Evolutionary conservation across 2,113 vertebrate genomes (phyloP).

Genomic region (Seriola quinqueradiata): DNA sequence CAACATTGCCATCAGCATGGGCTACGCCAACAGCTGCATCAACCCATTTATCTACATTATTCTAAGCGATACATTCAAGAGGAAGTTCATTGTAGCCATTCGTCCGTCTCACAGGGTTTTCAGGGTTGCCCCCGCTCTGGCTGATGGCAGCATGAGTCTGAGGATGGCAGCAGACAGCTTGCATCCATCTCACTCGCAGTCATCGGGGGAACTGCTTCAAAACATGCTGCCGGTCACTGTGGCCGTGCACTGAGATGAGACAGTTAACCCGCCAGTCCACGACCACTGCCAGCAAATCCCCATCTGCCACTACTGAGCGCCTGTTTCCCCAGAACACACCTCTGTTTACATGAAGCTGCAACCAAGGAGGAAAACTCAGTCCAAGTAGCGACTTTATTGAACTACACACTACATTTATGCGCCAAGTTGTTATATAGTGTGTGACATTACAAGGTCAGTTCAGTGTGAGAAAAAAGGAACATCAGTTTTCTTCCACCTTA

Average conservation of each 20-base stretch:
- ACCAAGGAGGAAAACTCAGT: neutral
- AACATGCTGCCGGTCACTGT: constrained; percentile 66
- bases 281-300: constrained; percentile 1
- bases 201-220: constrained; percentile 46
- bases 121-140: constrained; percentile 43
- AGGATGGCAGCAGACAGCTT: constrained; percentile 35
- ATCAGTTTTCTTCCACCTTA: too few species aligned
- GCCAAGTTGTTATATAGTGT: neutral
- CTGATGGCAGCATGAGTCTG: constrained; percentile 49
- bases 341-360: neutral
- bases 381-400: neutral
- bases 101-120: constrained; percentile 60
- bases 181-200: constrained; percentile 29
- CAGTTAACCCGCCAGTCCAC: neutral
- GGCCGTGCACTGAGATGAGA: constrained; percentile 41
- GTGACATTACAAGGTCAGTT: neutral
- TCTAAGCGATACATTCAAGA: constrained; percentile 77
- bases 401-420: too few species aligned
- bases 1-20: constrained; percentile 79
- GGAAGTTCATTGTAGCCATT: constrained; percentile 66
- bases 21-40: constrained; percentile 81
- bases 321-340: constrained; percentile 6
- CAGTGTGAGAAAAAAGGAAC: too few species aligned
- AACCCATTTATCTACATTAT: constrained; percentile 81
- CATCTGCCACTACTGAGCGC: constrained; percentile 12